Base-by-base conservation (phyloP, 2,113 vertebrate genomes). In the Plotosus lineatus region DNA sequence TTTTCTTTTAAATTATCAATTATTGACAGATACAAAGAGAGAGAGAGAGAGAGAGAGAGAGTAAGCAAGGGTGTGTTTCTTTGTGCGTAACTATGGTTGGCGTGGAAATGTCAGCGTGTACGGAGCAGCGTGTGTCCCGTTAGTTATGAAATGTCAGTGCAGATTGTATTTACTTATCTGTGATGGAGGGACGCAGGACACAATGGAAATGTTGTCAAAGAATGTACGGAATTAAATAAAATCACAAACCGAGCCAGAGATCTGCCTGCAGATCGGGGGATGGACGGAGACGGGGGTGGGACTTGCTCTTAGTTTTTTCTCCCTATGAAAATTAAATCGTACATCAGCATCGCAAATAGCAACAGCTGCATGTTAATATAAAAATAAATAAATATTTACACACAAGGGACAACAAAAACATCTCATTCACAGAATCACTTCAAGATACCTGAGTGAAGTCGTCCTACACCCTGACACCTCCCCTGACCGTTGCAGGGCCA, bases 131-230 rank as follows among this genome's bases (percentile, higher is more conserved):
- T 60, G 58, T 68, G 74, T 81, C 66, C 51, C 51, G 61, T 71
- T 82, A 40, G 76, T 79, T 71, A 75, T 38, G 50, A 82, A 85
- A 85, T 82, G 84, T 85, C 84, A 85, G 28, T 21, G 33, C 60
- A 78, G 77, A 81, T 71, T 74, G 75, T 82, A 79, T 85, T 85
- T 85, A 66, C 83, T 82, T 85, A 61, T 79, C 61, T 44, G 69
- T 72, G 66, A 81, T 28, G 58, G 42, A 44, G 56, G 65, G 65
- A 71, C 31, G 68, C 36, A 42, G 63, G 81, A 77, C 68, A 33
- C 21, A 36, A 38, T 7, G 31, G 14, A 68, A 77, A 68, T 40
- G 60, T 33, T 21, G 66, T 26, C 69, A 58, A 42, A 65, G 26
- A 48, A 66, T n/a, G n/a, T n/a, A n/a, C n/a, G n/a, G n/a, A n/a